phyloP scores from a whole-genome alignment of 1,140 invertebrate genomes.

The Medauroidea extradentata region DNA sequence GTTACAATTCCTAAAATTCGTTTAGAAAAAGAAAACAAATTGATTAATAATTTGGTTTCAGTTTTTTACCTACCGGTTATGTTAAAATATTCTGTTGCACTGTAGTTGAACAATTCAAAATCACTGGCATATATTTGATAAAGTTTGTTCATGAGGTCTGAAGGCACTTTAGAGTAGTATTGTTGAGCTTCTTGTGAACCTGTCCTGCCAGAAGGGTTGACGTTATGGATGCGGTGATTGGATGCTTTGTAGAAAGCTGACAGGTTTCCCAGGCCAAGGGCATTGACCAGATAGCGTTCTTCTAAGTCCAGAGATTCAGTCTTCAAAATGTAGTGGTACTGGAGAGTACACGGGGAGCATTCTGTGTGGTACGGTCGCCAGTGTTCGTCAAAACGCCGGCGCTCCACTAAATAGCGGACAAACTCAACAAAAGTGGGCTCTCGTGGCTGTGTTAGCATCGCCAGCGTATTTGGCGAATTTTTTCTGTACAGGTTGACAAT shows the following conservation, averaged over 20 bases:
- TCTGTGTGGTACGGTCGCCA: constrained; percentile 44
- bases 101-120: constrained; percentile 25
- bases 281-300: background rate
- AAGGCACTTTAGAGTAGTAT: constrained; percentile 23
- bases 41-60: too few relatives aligned
- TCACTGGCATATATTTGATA: constrained; percentile 19
- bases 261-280: background rate
- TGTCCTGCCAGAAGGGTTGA: background rate
- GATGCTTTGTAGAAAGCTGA: background rate
- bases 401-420: constrained; percentile 37
- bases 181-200: background rate
- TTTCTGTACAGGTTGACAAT: constrained; percentile 23
- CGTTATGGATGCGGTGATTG: background rate
- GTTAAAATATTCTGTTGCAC: constrained; percentile 5
- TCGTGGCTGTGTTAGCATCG: background rate
- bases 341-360: constrained; percentile 43
- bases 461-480: background rate
- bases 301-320: constrained; percentile 32
- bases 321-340: constrained; percentile 45
- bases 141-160: constrained; percentile 12
- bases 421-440: constrained; percentile 29
- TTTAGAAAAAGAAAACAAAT: too few relatives aligned
- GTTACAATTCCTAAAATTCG: too few relatives aligned
- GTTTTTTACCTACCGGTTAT: background rate
- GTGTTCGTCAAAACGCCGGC: constrained; percentile 49